Evolutionary conservation across 1,140 invertebrate genomes (phyloP), one percentile per base, ranked within the genome.

Genomic region (Amphibalanus amphitrite): DNA sequence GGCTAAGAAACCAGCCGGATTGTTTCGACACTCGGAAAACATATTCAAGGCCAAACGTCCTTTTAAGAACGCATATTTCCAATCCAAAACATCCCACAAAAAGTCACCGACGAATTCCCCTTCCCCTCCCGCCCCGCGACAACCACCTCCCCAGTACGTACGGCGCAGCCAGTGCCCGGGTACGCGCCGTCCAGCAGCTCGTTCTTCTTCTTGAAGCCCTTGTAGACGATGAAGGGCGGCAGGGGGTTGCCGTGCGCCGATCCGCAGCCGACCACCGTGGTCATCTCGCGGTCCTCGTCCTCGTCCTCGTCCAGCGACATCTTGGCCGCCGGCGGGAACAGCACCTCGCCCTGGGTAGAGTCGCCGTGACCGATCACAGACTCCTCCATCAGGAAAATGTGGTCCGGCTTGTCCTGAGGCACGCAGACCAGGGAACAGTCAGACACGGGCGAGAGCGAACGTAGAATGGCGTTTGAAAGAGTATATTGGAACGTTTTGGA

Each of bases 201-300:
- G 65, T 28, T 67, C 65, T 67, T 67, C 65, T 67, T 67, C 65
- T 67, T 67, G 65, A 67, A 67, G n/a, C 65, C 65, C n/a, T 67
- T 67, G 65, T 67, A 67, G 65, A 67, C 65, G 4, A 67, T 17
- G 28, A 67, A 67, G 26, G 65, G 65, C 65, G 65, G 65, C 26
- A 67, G n/a, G 3, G 65, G 65, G 65, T 67, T 67, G n/a, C 65
- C 65, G 65, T 67, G 65, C 28, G 65, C 65, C 17, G 65, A 67
- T n/a, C 65, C 65, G 28, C 65, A 67, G 17, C 65, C 65, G 28
- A 67, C 65, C 20, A 67, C 65, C 3, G 65, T 67, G 65, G 26
- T 67, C 65, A 67, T 67, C 65, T 67, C 65, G 65, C 65, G 65
- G 65, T 67, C 65, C n/a, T 67, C 65, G 23, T 67, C 65, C 8